Conservation (phyloP, 2,113 vertebrate genomes). For the Anthoscopus minutus region DNA sequence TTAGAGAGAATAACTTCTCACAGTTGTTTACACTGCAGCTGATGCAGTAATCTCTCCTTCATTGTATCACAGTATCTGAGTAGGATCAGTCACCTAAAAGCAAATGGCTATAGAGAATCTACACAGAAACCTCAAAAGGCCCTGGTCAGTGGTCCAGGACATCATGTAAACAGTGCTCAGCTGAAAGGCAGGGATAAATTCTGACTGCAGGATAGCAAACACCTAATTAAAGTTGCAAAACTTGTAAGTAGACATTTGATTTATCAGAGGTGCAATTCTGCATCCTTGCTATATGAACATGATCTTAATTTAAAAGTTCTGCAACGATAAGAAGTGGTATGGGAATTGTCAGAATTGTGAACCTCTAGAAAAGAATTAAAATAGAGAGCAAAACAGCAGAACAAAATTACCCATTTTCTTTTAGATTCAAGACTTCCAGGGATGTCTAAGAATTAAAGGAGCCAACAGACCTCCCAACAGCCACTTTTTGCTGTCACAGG, state of each 20-base stretch:
- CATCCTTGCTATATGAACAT: neutral
- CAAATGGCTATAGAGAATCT: neutral
- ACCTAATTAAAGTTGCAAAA: neutral
- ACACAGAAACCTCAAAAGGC: neutral
- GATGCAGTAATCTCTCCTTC: neutral
- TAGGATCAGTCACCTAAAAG: neutral
- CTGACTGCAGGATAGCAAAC: neutral
- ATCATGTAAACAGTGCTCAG: accelerated
- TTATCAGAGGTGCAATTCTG: neutral
- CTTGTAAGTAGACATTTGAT: neutral
- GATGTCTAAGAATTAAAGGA: neutral
- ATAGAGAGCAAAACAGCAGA: neutral
- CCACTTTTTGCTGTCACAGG: neutral
- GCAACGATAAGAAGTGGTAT: neutral
- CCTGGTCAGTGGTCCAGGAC: neutral
- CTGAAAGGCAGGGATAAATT: neutral
- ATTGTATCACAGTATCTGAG: accelerated
- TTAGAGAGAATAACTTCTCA: neutral
- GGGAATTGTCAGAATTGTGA: neutral
- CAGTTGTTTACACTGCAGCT: neutral
- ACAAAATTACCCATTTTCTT: neutral
- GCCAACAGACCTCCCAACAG: neutral
- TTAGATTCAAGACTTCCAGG: neutral
- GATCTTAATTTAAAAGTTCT: neutral
- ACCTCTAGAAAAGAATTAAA: neutral